phyloP scores from a whole-genome alignment of 2,888 invertebrate genomes.

The Nemurella pictetii region DNA sequence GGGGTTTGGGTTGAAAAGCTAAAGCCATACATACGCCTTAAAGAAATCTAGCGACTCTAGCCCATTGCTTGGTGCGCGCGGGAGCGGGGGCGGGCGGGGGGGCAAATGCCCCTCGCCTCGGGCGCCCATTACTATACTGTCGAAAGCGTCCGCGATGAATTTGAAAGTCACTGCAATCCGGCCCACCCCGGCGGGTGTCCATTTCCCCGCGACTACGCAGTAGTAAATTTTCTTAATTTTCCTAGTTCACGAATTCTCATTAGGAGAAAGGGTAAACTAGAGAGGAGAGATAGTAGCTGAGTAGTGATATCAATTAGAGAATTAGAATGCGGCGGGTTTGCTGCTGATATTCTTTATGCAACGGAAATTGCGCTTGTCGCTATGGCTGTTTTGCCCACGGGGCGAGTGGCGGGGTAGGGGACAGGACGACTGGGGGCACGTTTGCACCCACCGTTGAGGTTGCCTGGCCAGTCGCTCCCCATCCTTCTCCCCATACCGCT shows the following conservation, averaged over 20 bases:
- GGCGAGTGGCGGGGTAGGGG: background rate
- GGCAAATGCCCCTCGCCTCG: background rate
- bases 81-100: background rate
- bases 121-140: no score
- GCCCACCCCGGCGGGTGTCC: background rate
- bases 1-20: no score
- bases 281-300: background rate
- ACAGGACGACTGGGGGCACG: background rate
- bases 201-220: background rate
- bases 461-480: background rate
- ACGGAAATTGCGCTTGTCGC: background rate
- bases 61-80: no score
- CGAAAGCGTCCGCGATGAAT: background rate
- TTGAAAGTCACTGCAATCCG: background rate
- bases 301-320: background rate
- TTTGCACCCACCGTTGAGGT: background rate
- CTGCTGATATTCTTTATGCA: slow-evolving; percentile 2
- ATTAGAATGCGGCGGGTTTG: background rate
- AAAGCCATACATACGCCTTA: no score
- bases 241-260: background rate
- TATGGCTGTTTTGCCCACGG: background rate
- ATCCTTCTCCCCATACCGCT: background rate
- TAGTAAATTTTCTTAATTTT: background rate
- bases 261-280: background rate
- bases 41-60: no score